Percentiles rank a stretch among this genome's conserved stretches.
Conservation (phyloP, 2,113 vertebrate genomes). For the Micronycteris hirsuta region DNA sequence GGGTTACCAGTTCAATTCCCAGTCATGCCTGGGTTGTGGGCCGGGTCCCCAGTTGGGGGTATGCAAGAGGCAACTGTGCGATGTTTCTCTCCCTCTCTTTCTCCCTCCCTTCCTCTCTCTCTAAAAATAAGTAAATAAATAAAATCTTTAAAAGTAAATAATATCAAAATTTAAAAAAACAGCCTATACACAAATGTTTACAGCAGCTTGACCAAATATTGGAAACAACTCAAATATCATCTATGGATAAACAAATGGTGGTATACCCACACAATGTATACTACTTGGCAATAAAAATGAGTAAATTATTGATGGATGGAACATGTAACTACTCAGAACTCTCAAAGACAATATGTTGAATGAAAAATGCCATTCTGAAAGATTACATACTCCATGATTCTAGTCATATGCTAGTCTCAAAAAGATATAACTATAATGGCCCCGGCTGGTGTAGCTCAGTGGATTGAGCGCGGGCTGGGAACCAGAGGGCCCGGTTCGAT, state of each 20-base stretch:
- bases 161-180: background rate
- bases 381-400: background rate
- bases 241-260: background rate
- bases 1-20: no score
- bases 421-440: background rate
- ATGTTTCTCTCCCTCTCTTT: no score
- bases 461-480: no score
- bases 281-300: conserved; percentile 33
- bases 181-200: background rate
- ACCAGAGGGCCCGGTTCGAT: no score
- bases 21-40: no score
- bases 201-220: background rate
- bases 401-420: background rate
- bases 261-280: background rate
- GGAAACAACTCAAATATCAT: conserved; percentile 23
- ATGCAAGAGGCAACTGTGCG: no score
- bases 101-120: no score
- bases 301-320: background rate
- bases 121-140: no score
- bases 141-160: no score
- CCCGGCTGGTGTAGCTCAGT: no score
- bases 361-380: conserved; percentile 23
- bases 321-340: background rate
- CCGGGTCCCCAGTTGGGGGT: no score
- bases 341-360: conserved; percentile 9